Conservation (phyloP, 2,888 invertebrate genomes). For the Athalia cordata region DNA sequence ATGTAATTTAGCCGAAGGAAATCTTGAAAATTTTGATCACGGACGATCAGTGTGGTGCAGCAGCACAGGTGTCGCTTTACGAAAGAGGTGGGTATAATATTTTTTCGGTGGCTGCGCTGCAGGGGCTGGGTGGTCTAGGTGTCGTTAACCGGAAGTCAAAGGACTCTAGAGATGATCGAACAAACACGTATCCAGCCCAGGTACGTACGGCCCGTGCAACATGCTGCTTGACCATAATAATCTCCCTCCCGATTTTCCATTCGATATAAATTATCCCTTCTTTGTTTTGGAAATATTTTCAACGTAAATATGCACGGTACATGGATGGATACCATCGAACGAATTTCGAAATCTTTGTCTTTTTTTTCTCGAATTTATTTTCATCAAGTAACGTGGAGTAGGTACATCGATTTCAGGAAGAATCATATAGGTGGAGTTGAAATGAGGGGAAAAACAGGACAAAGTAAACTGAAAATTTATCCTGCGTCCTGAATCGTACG, state of each 20-base stretch:
- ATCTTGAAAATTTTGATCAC: constrained; percentile 23
- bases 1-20: not conserved
- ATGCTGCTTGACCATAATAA: not conserved
- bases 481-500: no score
- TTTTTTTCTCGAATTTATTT: no score
- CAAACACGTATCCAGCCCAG: constrained; percentile 4
- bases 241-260: not conserved
- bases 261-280: no score
- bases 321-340: no score
- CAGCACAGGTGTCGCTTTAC: constrained; percentile 36
- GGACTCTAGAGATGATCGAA: constrained; percentile 32
- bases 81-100: constrained; percentile 8
- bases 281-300: no score
- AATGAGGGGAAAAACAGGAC: no score
- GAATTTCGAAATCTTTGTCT: no score
- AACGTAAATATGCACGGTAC: no score
- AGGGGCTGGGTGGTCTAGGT: constrained; percentile 36
- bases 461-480: no score
- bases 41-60: not conserved
- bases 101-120: constrained; percentile 2
- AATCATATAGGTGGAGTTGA: no score
- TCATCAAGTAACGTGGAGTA: no score
- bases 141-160: constrained; percentile 36
- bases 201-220: not conserved
- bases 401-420: no score